A percentile compares a stretch with the other conserved stretches of the same genome.
Conservation (phyloP, 2,797 vertebrate species). For the Alca torda region DNA sequence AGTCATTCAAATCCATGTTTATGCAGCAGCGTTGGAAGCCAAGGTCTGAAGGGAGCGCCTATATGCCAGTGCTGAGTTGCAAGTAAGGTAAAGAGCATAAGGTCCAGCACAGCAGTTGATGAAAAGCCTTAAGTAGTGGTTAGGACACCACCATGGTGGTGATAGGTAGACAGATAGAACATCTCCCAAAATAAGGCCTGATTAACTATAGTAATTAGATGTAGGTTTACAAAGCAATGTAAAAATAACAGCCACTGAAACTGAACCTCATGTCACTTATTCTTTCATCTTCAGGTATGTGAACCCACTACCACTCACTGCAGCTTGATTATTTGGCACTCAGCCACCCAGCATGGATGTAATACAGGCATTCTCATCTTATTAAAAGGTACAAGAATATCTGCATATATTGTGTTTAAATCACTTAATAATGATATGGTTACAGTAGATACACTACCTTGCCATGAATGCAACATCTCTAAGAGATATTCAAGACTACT, state of each 20-base stretch:
- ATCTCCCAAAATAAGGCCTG: neutral
- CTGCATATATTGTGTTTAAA: neutral
- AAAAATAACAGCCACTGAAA: neutral
- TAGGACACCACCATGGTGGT: neutral
- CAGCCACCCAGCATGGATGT: neutral
- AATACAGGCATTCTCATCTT: neutral
- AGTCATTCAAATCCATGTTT: neutral
- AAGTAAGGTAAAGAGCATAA: neutral
- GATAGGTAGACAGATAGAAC: neutral
- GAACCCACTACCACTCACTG: neutral
- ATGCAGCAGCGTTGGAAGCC: neutral
- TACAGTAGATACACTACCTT: neutral
- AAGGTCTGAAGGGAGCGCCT: neutral
- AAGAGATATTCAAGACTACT: neutral
- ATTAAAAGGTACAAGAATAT: neutral
- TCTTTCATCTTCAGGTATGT: neutral
- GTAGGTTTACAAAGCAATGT: neutral
- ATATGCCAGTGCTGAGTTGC: neutral
- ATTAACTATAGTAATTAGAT: neutral
- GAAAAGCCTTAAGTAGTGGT: neutral
- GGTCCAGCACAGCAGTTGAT: neutral
- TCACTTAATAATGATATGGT: neutral
- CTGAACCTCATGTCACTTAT: neutral
- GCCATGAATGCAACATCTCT: neutral
- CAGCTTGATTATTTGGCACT: neutral